Evolutionary conservation across 1,140 invertebrate genomes (phyloP), one percentile per base, ranked within the genome.

Genomic region (Telenomus remus): DNA sequence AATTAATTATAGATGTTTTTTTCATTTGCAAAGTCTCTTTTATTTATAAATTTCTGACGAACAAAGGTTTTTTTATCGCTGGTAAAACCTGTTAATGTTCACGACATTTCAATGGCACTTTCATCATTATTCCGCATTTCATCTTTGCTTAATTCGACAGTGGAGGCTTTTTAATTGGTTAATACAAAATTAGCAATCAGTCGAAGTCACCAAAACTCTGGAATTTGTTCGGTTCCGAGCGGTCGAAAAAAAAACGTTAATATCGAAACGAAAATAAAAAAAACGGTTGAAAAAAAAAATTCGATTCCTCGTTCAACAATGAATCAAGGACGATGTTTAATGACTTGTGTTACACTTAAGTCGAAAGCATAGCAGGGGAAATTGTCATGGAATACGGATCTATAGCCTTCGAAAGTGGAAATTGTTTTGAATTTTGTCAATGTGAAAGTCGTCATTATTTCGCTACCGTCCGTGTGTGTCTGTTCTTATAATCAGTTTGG

Each of bases 1-100:
- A n/a, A n/a, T n/a, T n/a, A n/a, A n/a, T n/a, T n/a, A n/a, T n/a
- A n/a, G n/a, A n/a, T n/a, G n/a, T n/a, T n/a, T 11, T 11, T 39
- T 9, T 39, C 37, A 39, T n/a, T n/a, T 39, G 2, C 8, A 11
- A 11, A 39, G 2, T 39, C 9, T 2, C 35, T 33, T 43, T 50
- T 61, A 15, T 42, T 37, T 19, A 19, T 37, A 48, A 39, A 12
- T 35, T 51, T 39, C n/a, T n/a, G n/a, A 39, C n/a, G n/a, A 39
- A 39, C 3, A 39, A 39, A 11, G 9, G 9, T 11, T 39, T 39
- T 59, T 44, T 72, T 57, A 53, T 43, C 54, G 46, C 33, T 64
- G 11, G 55, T 27, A 27, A 68, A 68, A 74, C 71, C 51, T 63
- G 63, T 68, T 74, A 61, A 63, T 51, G 63, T 74, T 68, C 63